phyloP scores from a whole-genome alignment of 2,113 vertebrate genomes.

The Oryzias woworae region DNA sequence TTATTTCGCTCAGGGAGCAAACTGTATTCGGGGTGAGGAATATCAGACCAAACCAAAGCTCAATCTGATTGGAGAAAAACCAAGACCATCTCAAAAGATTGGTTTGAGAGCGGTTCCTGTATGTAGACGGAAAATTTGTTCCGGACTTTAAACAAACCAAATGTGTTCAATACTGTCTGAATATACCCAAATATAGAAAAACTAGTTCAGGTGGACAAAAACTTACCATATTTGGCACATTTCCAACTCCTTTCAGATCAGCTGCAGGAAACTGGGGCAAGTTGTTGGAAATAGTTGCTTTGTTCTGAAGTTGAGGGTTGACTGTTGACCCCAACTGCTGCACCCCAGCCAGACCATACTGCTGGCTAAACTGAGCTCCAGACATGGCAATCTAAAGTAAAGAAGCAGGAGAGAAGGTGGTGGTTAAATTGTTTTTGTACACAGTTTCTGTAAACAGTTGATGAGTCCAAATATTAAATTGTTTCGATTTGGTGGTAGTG shows the following conservation, averaged over 20 bases:
- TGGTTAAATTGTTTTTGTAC: background rate
- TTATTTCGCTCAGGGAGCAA: too few relatives aligned
- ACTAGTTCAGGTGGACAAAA: background rate
- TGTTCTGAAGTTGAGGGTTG: conserved; percentile 87
- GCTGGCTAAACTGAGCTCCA: conserved; percentile 87
- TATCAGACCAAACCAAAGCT: too few relatives aligned
- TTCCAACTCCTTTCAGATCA: conserved; percentile 90
- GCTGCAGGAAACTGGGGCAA: conserved; percentile 83
- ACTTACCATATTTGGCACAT: conserved; percentile 94
- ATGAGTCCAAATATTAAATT: background rate
- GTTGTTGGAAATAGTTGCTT: conserved; percentile 88
- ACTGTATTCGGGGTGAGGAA: too few relatives aligned
- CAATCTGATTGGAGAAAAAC: too few relatives aligned
- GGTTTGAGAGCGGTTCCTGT: too few relatives aligned
- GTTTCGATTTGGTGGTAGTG: too few relatives aligned
- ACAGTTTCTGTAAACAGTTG: background rate
- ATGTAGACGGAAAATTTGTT: too few relatives aligned
- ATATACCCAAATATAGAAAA: background rate
- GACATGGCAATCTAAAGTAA: conserved; percentile 88
- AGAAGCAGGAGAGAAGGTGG: conserved; percentile 31
- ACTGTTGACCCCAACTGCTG: conserved; percentile 90
- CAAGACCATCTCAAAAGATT: too few relatives aligned
- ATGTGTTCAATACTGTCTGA: too few relatives aligned
- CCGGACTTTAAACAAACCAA: too few relatives aligned
- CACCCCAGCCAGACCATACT: conserved; percentile 87